Evolutionary conservation across 2,113 vertebrate species (phyloP).

Genomic region (Mastomys coucha): DNA sequence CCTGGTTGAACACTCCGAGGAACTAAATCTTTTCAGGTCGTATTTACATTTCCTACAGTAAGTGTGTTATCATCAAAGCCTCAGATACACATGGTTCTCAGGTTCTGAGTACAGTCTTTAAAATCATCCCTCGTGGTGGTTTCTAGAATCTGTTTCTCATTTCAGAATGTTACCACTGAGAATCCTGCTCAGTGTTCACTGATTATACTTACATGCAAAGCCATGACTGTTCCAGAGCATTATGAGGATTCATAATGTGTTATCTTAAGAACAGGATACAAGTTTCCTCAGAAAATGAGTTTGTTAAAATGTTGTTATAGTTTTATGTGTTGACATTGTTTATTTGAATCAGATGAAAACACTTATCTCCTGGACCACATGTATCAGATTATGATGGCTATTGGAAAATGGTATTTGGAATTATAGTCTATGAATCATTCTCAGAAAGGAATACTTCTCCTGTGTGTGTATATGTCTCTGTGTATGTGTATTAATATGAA

Average conservation of each 20-base stretch:
- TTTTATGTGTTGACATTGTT: background rate
- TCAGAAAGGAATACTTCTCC: background rate
- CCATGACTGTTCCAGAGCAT: background rate
- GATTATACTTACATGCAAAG: background rate
- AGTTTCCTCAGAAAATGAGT: background rate
- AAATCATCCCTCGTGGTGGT: background rate
- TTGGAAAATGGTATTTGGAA: background rate
- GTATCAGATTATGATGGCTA: background rate
- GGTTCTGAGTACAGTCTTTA: background rate
- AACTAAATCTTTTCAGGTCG: background rate
- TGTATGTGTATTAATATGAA: background rate
- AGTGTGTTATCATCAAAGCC: background rate
- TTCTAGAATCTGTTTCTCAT: fast-evolving
- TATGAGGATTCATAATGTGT: background rate
- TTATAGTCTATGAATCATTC: background rate
- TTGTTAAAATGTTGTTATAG: background rate
- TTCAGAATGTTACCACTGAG: background rate
- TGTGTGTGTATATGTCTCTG: background rate
- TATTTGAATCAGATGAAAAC: background rate
- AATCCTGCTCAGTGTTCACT: background rate
- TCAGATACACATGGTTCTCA: background rate
- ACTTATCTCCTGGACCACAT: background rate
- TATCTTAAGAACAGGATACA: background rate
- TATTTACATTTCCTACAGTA: background rate
- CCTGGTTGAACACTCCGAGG: fast-evolving